These are phyloP conservation scores for Nephrotoma appendiculata DNA, from an alignment of 2,888 invertebrate genomes.

Conservation along the genomic window DNA sequence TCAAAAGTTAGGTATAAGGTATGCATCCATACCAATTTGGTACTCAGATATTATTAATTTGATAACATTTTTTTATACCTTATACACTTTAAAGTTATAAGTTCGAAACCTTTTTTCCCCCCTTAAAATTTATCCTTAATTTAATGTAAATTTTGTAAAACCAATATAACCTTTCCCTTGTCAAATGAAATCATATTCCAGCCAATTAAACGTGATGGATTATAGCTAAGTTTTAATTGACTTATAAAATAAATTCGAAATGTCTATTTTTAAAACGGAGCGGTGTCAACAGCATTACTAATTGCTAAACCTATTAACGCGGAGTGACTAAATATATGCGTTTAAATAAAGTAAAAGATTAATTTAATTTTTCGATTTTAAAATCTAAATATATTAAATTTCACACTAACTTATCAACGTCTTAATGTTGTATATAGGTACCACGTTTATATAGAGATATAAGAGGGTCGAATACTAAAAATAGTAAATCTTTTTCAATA, in stretches of 20 bases:
- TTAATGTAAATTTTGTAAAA: not conserved
- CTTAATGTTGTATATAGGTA: not conserved
- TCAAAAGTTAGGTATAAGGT: too few relatives aligned
- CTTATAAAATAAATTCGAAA: not conserved
- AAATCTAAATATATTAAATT: not conserved
- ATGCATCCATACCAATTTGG: too few relatives aligned
- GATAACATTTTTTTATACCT: not conserved
- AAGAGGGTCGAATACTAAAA: not conserved
- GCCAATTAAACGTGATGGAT: not conserved
- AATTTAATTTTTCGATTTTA: not conserved
- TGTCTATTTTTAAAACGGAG: not conserved
- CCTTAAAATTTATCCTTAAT: not conserved
- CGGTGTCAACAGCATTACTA: not conserved
- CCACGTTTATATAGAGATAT: not conserved
- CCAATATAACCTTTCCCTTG: not conserved
- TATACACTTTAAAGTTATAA: not conserved
- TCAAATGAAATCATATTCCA: not conserved
- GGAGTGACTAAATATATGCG: not conserved
- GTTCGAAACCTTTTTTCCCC: not conserved
- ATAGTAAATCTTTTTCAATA: not conserved
- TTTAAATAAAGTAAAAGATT: not conserved
- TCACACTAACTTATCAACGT: not conserved
- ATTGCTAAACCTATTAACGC: not conserved
- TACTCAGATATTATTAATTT: not conserved
- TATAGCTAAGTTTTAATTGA: not conserved